phyloP scores from a whole-genome alignment of 2,113 vertebrate species.

The Pelmatolapia mariae region DNA sequence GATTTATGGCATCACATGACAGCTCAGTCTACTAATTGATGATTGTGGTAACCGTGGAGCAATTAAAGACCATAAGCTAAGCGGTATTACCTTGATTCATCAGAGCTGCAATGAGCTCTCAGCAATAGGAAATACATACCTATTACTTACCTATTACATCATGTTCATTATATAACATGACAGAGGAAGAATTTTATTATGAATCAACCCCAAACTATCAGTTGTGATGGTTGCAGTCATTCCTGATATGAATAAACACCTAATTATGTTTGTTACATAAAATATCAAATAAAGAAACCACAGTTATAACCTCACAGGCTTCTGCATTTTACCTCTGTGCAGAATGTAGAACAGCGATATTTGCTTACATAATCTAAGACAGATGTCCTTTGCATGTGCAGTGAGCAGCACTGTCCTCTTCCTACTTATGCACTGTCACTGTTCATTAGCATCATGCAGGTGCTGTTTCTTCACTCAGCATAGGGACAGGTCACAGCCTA shows the following conservation, averaged over 20 bases:
- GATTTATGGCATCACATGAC: background rate
- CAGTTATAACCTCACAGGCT: background rate
- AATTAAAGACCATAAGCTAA: background rate
- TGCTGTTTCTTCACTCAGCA: background rate
- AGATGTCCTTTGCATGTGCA: constrained; percentile 27
- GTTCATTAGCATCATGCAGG: background rate
- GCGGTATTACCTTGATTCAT: background rate
- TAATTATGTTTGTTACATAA: background rate
- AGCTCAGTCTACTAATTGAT: background rate
- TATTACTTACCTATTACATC: background rate
- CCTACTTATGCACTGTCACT: background rate
- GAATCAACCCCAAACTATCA: background rate
- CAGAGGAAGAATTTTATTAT: background rate
- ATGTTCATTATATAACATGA: background rate
- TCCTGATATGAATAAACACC: background rate
- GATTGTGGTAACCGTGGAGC: background rate
- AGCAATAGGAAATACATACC: background rate
- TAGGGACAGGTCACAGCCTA: background rate
- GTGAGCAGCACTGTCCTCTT: background rate
- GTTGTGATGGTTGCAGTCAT: background rate
- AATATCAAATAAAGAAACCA: background rate
- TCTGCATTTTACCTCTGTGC: background rate
- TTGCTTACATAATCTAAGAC: constrained; percentile 38
- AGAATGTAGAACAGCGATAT: background rate
- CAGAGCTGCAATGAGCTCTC: background rate